Conservation (phyloP, 2,888 invertebrate genomes). For the Bombyx huttoni region DNA sequence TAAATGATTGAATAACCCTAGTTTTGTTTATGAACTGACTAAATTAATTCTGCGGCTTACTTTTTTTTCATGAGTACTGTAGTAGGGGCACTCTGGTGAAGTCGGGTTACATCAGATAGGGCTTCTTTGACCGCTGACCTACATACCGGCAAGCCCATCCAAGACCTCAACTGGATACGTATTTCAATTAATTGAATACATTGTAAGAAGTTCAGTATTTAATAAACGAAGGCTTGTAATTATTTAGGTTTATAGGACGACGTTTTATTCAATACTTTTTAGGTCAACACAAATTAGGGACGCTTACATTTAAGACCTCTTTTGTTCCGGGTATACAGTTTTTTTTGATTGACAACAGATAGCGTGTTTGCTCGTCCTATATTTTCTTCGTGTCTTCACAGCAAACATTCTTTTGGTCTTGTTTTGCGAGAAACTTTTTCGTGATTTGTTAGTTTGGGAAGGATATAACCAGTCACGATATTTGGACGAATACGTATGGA, state of each 20-base stretch:
- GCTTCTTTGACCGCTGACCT: constrained; percentile 10
- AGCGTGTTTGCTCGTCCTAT: constrained; percentile 12
- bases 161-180: neutral
- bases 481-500: constrained; percentile 8
- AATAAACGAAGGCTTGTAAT: neutral
- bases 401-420: constrained; percentile 38
- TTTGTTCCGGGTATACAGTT: neutral
- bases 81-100: neutral
- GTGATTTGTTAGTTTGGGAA: constrained; percentile 23
- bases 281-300: neutral
- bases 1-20: neutral
- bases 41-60: neutral
- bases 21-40: neutral
- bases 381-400: constrained; percentile 27
- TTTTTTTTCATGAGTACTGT: neutral
- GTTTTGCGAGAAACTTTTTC: constrained; percentile 25
- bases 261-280: neutral
- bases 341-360: constrained; percentile 6
- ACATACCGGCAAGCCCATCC: constrained; percentile 2
- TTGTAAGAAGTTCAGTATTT: neutral
- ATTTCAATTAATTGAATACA: neutral
- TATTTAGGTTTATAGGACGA: neutral
- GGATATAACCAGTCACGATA: constrained; percentile 9
- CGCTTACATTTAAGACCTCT: neutral
- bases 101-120: constrained; percentile 7